Base-by-base conservation (phyloP, 2,113 vertebrate genomes). In the Sardina pilchardus region DNA sequence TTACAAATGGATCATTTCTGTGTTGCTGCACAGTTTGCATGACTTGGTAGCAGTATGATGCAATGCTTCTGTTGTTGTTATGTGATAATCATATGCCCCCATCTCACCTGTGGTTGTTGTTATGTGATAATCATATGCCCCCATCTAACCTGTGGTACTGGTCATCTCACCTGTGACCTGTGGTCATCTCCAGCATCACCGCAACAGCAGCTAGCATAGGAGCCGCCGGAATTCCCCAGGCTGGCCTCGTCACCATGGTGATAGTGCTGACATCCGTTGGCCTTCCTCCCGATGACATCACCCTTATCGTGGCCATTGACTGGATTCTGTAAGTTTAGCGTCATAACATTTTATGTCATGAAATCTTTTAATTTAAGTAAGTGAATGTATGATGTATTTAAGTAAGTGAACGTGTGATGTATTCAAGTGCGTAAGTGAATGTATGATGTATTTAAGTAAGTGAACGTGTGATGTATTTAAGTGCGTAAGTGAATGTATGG, bases 251-350 rank as follows among this genome's bases (percentile, higher is more conserved):
- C 21, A 98, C 97, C 5, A 97, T 97, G 97, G 96, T 97, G 89
- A 97, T 97, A 0, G 96, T 98, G 24, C 92, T 97, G 14, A 97
- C 97, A 0, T 97, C 97, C 0, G 97, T 97, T 0, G 97, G 97
- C 44, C 92, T 97, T 88, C 97, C 96, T 0, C 95, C 96, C 0
- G 96, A 97, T 30, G 97, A 97, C 86, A 96, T 97, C 93, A 97
- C 96, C 0, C 95, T 97, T 71, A 97, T 97, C 19, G 93, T 98
- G 21, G 96, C 97, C 0, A 95, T 97, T 0, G 97, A 97, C 82
- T 98, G 96, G 97, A 95, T 97, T 85, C 93, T 97, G 96, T 96
- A 86, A 95, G 97, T 95, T 39, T 3, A 24, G 83, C 21, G 82
- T 83, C 5, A 84, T 8, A 71, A 42, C 7, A 42, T 26, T 42